A percentile compares a stretch with the other conserved stretches of the same genome.
These are phyloP conservation scores for Laterallus jamaicensis DNA, from an alignment of 2,113 vertebrate species.

Conservation along the genomic window DNA sequence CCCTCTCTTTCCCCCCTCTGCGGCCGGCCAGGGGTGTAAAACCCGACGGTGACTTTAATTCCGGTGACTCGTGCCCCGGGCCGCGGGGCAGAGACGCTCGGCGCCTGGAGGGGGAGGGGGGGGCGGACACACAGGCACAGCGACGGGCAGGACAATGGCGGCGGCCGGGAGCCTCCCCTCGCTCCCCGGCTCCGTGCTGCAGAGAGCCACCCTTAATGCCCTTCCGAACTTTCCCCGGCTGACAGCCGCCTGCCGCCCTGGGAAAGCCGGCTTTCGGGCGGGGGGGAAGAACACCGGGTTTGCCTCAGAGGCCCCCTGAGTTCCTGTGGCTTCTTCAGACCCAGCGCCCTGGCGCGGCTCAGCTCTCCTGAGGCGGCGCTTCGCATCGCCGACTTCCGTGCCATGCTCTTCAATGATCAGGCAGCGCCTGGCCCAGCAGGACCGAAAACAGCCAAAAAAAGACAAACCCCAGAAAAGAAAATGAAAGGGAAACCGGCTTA, in stretches of 20 bases:
- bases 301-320: background rate
- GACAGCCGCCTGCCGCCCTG: background rate
- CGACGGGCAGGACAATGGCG: background rate
- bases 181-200: background rate
- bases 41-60: background rate
- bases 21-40: background rate
- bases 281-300: background rate
- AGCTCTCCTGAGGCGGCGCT: too few relatives aligned
- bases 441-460: too few relatives aligned
- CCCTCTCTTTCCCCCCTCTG: too few relatives aligned
- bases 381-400: too few relatives aligned
- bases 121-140: too few relatives aligned
- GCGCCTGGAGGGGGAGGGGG: too few relatives aligned
- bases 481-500: background rate
- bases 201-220: background rate
- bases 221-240: background rate
- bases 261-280: too few relatives aligned
- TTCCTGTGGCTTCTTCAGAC: background rate
- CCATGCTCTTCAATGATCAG: too few relatives aligned
- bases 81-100: background rate
- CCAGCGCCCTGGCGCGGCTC: background rate
- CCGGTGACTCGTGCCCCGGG: background rate
- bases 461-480: too few relatives aligned
- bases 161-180: background rate
- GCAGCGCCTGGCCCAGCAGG: too few relatives aligned